Evolutionary conservation across 2,797 vertebrate species (phyloP), one percentile per base, ranked within the genome.

Genomic region (Gorsachius magnificus): DNA sequence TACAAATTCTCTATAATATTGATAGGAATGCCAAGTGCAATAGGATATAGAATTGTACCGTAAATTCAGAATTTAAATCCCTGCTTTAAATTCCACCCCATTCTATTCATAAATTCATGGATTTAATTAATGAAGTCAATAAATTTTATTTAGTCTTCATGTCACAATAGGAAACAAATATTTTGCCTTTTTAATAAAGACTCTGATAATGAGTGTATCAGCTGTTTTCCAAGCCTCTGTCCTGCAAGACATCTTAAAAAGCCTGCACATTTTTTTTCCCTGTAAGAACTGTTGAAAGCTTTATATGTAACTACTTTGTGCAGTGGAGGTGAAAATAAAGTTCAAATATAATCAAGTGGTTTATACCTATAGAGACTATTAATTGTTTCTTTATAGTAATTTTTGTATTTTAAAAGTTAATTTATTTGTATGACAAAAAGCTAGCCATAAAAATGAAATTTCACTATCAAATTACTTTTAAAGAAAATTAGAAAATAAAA

Each of bases 11-110:
- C 33, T 48, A 15, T 38, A 31, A 53, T 48, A 81, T 45, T 0
- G 0, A 11, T 24, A 57, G 10, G 19, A 85, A 53, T 61, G 7
- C 2, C 5, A n/a, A 1, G 1, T 33, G 3, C 14, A 43, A 38
- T 33, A 33, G 6, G 7, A 56, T 76, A 45, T 3, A 64, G n/a
- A 88, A 63, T 31, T 35, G 14, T 57, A 57, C 4, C 16, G 29
- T 41, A 71, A 48, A 66, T 64, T 41, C 56, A n/a, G 20, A 74
- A 72, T 31, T 4, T 16, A 92, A 81, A 54, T 1, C 3, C 19
- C 33, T 51, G 10, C 10, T 64, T 89, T 31, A 64, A 81, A 77
- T 45, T 75, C 31, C 10, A 66, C 15, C 2, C 50, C 3, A 31
- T 85, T 63, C 22, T 3, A 46, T 63, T 80, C 35, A 68, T 21